phyloP scores from a whole-genome alignment of 2,113 vertebrate genomes.

The Equus przewalskii region DNA sequence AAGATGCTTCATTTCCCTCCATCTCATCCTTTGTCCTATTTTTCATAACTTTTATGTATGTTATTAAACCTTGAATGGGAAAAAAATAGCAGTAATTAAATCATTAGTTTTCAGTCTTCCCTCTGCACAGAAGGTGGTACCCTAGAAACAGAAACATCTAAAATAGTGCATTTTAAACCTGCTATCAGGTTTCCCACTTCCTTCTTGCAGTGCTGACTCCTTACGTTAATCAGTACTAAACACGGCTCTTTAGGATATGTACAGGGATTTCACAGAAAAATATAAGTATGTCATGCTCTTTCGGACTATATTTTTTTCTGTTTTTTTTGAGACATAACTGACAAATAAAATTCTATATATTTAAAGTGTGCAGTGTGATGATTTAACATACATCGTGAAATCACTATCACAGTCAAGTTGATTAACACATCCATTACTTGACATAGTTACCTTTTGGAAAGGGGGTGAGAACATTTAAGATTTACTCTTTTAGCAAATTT shows the following conservation, averaged over 20 bases:
- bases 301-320: not conserved
- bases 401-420: not conserved
- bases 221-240: not conserved
- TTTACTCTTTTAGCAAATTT: not conserved
- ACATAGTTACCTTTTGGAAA: not conserved
- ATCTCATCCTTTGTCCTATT: not conserved
- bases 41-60: not conserved
- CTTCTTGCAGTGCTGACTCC: not conserved
- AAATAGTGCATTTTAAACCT: not conserved
- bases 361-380: not conserved
- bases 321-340: not conserved
- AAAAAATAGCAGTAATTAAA: not conserved
- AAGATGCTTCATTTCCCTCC: not conserved
- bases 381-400: not conserved
- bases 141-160: not conserved
- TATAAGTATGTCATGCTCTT: not conserved
- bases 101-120: not conserved
- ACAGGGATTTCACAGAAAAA: not conserved
- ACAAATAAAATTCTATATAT: not conserved
- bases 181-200: too few relatives aligned
- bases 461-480: not conserved
- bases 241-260: not conserved
- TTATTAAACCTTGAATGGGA: not conserved
- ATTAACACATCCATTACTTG: not conserved
- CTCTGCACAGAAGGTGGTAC: not conserved